Conservation (phyloP, 2,797 vertebrate genomes). For the Perodicticus potto region DNA sequence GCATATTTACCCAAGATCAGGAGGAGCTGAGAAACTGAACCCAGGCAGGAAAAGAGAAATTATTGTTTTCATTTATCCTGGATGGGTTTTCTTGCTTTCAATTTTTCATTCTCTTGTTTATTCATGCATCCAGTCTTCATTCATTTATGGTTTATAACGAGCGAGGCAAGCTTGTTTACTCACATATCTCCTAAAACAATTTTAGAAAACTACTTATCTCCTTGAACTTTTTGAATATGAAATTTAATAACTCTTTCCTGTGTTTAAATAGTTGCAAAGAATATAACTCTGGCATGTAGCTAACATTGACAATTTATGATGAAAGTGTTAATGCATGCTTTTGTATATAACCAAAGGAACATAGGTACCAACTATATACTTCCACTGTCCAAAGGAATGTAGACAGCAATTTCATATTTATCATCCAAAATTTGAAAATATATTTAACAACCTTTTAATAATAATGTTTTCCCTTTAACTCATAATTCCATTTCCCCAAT, state of each 20-base stretch:
- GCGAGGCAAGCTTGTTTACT: not conserved
- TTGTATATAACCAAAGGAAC: not conserved
- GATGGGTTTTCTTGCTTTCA: not conserved
- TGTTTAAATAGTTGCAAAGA: not conserved
- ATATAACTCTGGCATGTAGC: not conserved
- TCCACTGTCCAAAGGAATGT: not conserved
- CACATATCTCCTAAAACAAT: not conserved
- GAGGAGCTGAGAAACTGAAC: not conserved
- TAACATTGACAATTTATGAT: not conserved
- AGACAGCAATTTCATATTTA: slow-evolving; percentile 19
- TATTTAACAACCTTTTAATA: not conserved
- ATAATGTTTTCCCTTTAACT: slow-evolving; percentile 49
- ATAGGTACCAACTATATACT: slow-evolving; percentile 24
- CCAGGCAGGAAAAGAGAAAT: not conserved
- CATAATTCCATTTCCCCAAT: slow-evolving; percentile 37
- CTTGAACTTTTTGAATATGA: slow-evolving; percentile 39
- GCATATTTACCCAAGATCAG: not conserved
- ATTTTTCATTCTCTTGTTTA: not conserved
- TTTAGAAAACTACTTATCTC: not conserved
- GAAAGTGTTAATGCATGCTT: not conserved
- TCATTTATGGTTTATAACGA: not conserved
- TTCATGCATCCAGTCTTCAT: not conserved
- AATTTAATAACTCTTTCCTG: not conserved
- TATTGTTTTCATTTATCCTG: not conserved
- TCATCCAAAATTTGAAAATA: slow-evolving; percentile 8